Conservation (phyloP, 2,797 vertebrate species). For the Halcyon leucocephala region DNA sequence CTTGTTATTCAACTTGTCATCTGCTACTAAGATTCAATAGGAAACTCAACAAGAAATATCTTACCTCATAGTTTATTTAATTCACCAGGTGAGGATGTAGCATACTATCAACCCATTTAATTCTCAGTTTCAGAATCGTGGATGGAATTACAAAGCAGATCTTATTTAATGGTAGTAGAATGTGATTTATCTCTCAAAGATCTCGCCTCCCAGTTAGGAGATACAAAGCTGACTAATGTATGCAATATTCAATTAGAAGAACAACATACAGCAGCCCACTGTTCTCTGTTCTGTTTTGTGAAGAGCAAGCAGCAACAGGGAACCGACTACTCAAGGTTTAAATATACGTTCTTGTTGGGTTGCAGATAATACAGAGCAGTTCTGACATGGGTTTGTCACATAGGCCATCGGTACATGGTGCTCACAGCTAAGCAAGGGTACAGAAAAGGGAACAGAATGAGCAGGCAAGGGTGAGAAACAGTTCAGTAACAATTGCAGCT, state of each 20-base stretch:
- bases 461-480: conserved; percentile 10
- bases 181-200: neutral
- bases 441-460: neutral
- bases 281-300: neutral
- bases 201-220: neutral
- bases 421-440: neutral
- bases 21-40: neutral
- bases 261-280: neutral
- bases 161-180: neutral
- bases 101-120: neutral
- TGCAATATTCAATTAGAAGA: neutral
- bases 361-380: neutral
- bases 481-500: neutral
- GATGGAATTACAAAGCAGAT: neutral
- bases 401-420: neutral
- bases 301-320: neutral
- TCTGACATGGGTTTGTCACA: conserved; percentile 35
- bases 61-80: neutral
- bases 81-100: neutral
- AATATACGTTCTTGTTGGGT: neutral
- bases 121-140: neutral
- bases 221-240: neutral
- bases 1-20: neutral
- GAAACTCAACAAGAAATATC: neutral
- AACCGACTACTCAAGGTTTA: neutral